Percentiles rank a stretch among this genome's conserved stretches.
These are phyloP conservation scores for Chymomyza caudatula DNA, from an alignment of 2,888 invertebrate genomes.

Conservation along the genomic window DNA sequence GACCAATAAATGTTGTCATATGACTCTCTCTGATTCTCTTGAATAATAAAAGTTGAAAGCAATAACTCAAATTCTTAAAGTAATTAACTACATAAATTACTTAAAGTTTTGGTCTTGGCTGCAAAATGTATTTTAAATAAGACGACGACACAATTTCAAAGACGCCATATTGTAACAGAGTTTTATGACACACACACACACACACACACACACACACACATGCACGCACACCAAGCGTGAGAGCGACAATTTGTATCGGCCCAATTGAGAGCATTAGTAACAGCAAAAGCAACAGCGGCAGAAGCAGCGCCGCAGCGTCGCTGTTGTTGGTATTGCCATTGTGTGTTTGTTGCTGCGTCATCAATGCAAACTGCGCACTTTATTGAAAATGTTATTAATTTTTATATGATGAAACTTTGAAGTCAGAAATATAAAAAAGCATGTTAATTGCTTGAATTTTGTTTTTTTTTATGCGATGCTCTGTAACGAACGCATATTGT, in stretches of 20 bases:
- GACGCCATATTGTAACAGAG: slow-evolving; percentile 60
- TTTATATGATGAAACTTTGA: not conserved
- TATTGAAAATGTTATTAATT: slow-evolving; percentile 30
- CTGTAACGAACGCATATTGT: slow-evolving; percentile 30
- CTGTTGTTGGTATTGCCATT: slow-evolving; percentile 52
- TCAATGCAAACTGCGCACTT: slow-evolving; percentile 70
- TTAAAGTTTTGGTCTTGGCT: slow-evolving; percentile 23
- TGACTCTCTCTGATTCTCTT: slow-evolving; percentile 4
- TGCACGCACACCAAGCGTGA: slow-evolving; percentile 13
- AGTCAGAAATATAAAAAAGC: slow-evolving; percentile 15
- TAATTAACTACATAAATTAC: slow-evolving; percentile 24
- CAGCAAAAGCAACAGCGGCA: not conserved
- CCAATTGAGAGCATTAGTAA: not conserved
- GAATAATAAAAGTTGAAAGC: not conserved
- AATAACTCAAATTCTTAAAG: slow-evolving; percentile 7
- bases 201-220: slow-evolving; percentile 3
- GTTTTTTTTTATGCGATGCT: slow-evolving; percentile 1
- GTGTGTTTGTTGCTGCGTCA: slow-evolving; percentile 67
- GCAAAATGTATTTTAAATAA: slow-evolving; percentile 38
- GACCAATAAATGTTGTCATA: slow-evolving; percentile 8
- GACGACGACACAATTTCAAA: slow-evolving; percentile 63
- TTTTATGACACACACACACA: not conserved
- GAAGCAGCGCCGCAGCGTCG: slow-evolving; percentile 37
- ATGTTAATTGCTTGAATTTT: slow-evolving; percentile 23
- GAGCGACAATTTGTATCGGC: too few relatives aligned